Percentiles rank a stretch among this genome's conserved stretches.
These are phyloP conservation scores for Escarpia spicata DNA, from an alignment of 2,888 invertebrate genomes.

Conservation along the genomic window DNA sequence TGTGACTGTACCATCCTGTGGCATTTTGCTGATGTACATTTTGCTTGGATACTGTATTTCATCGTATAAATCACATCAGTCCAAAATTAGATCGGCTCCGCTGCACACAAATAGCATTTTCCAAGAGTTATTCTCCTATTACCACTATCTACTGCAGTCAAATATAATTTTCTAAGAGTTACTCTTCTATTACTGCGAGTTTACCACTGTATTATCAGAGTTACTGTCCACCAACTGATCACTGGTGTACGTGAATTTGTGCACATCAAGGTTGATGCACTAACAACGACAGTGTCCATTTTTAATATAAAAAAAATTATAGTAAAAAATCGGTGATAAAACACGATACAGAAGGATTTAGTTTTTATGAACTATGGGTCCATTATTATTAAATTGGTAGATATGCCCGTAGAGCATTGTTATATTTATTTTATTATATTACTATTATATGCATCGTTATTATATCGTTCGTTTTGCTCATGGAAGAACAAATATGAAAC, in stretches of 20 bases:
- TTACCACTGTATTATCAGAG: background rate
- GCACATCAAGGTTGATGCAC: background rate
- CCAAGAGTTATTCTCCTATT: background rate
- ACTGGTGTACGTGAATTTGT: background rate
- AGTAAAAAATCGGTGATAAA: background rate
- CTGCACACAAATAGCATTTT: slow-evolving; percentile 5
- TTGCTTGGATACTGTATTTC: background rate
- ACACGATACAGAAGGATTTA: background rate
- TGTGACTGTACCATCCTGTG: background rate
- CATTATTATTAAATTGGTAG: too few species aligned
- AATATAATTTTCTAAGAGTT: slow-evolving; percentile 13
- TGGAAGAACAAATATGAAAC: background rate
- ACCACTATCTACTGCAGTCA: background rate
- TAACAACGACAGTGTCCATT: background rate
- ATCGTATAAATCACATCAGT: slow-evolving; percentile 12
- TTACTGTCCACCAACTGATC: background rate
- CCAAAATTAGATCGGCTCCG: slow-evolving; percentile 3
- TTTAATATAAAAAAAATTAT: background rate
- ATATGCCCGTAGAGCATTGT: too few species aligned
- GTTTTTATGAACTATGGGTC: too few species aligned
- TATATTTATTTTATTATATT: too few species aligned
- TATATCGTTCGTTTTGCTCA: background rate
- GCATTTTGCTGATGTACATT: background rate
- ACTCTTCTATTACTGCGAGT: background rate
- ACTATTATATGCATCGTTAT: too few species aligned